These are phyloP conservation scores for Leptestheria dahalacensis DNA, from an alignment of 1,140 invertebrate species.

Conservation along the genomic window DNA sequence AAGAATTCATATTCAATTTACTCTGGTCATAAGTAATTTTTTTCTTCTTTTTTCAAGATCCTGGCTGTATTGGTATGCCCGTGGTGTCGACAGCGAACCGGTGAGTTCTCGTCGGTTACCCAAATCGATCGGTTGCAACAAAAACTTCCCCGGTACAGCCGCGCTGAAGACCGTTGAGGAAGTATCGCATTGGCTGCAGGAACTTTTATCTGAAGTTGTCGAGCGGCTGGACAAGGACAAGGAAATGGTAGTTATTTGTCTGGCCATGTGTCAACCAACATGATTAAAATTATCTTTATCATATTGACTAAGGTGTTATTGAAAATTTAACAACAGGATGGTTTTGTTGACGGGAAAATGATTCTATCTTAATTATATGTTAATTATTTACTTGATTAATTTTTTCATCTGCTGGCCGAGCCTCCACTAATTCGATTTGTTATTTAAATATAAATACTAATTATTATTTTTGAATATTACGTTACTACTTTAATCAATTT, in stretches of 20 bases:
- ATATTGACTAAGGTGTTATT: no score
- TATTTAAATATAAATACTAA: no score
- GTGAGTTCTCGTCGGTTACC: constrained; percentile 65
- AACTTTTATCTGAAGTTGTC: constrained; percentile 62
- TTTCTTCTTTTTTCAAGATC: constrained; percentile 34
- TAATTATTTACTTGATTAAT: no score
- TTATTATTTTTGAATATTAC: no score
- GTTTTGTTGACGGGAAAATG: no score
- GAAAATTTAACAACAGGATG: no score
- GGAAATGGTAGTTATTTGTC: constrained; percentile 25
- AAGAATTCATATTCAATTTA: constrained; percentile 4
- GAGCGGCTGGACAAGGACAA: constrained; percentile 69
- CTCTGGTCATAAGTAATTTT: not conserved
- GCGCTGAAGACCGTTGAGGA: constrained; percentile 52
- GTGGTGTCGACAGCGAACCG: constrained; percentile 73
- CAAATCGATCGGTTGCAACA: constrained; percentile 90
- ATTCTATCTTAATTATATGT: no score
- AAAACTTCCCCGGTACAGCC: constrained; percentile 74
- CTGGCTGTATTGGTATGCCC: constrained; percentile 74
- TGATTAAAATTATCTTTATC: constrained; percentile 8
- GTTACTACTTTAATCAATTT: no score
- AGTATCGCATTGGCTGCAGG: constrained; percentile 62
- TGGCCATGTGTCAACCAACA: constrained; percentile 10
- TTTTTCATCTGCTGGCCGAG: no score
- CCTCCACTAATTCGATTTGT: no score